phyloP scores from a whole-genome alignment of 2,888 invertebrate genomes.

The Spicauda simplicius region DNA sequence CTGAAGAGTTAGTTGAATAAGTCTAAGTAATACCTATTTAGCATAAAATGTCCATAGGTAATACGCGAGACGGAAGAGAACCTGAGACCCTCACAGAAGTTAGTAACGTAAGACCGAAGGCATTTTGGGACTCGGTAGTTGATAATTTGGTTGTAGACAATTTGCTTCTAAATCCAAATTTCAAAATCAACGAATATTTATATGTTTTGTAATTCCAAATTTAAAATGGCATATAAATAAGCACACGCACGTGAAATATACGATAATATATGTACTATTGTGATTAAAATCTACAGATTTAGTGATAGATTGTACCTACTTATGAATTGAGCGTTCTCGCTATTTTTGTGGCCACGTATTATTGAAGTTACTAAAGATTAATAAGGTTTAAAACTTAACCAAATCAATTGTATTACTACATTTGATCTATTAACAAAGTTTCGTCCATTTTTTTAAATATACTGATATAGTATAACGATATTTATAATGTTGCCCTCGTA shows the following conservation, averaged over 20 bases:
- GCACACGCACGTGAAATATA: slow-evolving; percentile 56
- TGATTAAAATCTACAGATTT: slow-evolving; percentile 42
- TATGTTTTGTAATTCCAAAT: slow-evolving; percentile 72
- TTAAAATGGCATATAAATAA: slow-evolving; percentile 53
- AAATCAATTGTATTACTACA: background rate
- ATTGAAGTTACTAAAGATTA: slow-evolving; percentile 41
- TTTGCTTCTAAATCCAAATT: slow-evolving; percentile 75
- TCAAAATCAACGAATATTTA: slow-evolving; percentile 82
- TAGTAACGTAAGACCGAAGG: slow-evolving; percentile 44
- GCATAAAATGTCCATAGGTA: slow-evolving; percentile 82
- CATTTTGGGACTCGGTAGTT: slow-evolving; percentile 52
- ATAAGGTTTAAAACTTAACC: background rate
- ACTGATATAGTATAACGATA: too few relatives aligned
- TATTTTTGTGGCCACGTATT: slow-evolving; percentile 42
- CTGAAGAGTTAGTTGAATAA: slow-evolving; percentile 83
- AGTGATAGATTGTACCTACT: slow-evolving; percentile 42
- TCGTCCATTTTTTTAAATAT: too few relatives aligned
- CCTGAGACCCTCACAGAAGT: slow-evolving; percentile 39
- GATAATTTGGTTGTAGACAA: slow-evolving; percentile 62
- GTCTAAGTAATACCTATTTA: slow-evolving; percentile 82
- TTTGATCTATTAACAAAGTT: too few relatives aligned
- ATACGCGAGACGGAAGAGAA: slow-evolving; percentile 56
- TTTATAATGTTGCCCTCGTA: too few relatives aligned
- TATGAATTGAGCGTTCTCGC: slow-evolving; percentile 42
- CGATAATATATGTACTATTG: slow-evolving; percentile 46